These are phyloP conservation scores for Cheirogaleus major DNA, from an alignment of 2,797 vertebrate species.

Conservation along the genomic window DNA sequence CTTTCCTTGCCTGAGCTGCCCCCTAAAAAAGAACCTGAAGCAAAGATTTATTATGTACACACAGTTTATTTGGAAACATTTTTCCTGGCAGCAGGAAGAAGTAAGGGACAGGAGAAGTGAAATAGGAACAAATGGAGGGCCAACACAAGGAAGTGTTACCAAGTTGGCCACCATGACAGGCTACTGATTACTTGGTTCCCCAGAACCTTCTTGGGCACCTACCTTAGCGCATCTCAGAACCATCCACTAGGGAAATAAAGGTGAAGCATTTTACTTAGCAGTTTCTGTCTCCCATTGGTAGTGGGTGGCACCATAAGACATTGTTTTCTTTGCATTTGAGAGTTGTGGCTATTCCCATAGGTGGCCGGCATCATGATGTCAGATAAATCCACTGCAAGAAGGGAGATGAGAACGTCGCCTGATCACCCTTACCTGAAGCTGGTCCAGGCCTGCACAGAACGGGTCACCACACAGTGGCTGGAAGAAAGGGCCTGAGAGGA, in stretches of 20 bases:
- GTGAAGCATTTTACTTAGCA: background rate
- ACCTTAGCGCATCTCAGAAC: background rate
- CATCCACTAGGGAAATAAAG: background rate
- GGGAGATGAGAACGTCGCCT: rapidly evolving
- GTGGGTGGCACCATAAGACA: background rate
- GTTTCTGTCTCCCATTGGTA: background rate
- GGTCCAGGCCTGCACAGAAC: background rate
- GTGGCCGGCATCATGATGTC: background rate
- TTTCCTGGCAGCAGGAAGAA: background rate
- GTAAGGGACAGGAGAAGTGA: background rate
- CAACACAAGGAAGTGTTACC: background rate
- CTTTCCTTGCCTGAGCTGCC: background rate
- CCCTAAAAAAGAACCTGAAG: background rate
- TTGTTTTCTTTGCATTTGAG: background rate
- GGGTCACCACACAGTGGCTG: background rate
- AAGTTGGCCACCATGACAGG: background rate
- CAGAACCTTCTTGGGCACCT: background rate
- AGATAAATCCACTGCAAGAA: background rate
- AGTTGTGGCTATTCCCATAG: background rate
- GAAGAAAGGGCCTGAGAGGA: background rate
- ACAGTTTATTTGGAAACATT: background rate
- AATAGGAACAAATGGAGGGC: background rate
- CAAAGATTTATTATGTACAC: background rate
- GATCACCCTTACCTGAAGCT: background rate
- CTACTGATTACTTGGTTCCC: background rate